These are phyloP conservation scores for Antheraea mylitta DNA, from an alignment of 1,140 invertebrate genomes.

Conservation along the genomic window DNA sequence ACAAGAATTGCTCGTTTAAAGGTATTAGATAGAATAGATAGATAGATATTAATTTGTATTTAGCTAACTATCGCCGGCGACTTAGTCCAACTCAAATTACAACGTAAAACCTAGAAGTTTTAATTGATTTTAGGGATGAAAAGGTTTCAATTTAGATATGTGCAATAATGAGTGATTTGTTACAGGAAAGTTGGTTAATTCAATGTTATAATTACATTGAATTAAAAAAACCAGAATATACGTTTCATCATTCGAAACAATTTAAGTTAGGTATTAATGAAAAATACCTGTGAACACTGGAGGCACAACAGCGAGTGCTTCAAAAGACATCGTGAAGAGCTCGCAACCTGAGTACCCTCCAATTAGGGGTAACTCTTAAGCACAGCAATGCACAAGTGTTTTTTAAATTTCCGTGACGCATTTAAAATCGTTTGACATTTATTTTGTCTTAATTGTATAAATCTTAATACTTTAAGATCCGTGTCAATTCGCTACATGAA, in stretches of 20 bases:
- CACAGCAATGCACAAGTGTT: neutral
- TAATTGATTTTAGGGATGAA: no score
- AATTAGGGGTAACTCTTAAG: neutral
- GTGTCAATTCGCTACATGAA: neutral
- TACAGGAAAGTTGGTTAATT: no score
- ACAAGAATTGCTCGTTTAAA: no score
- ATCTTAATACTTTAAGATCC: neutral
- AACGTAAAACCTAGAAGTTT: no score
- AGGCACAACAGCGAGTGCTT: neutral
- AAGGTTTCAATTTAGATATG: no score
- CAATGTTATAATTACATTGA: no score
- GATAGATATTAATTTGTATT: no score
- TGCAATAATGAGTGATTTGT: no score
- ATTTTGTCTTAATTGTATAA: conserved; percentile 1
- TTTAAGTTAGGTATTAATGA: neutral
- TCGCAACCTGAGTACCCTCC: neutral
- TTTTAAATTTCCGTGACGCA: neutral
- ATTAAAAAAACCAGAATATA: no score
- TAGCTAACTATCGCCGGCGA: no score
- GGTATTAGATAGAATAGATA: no score
- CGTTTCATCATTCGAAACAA: neutral
- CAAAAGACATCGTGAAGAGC: neutral
- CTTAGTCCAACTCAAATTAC: no score
- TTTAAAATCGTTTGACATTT: neutral
- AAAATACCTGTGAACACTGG: neutral